These are phyloP conservation scores for Drosophila austrosaltans DNA, from an alignment of 2,888 invertebrate species.

Conservation along the genomic window DNA sequence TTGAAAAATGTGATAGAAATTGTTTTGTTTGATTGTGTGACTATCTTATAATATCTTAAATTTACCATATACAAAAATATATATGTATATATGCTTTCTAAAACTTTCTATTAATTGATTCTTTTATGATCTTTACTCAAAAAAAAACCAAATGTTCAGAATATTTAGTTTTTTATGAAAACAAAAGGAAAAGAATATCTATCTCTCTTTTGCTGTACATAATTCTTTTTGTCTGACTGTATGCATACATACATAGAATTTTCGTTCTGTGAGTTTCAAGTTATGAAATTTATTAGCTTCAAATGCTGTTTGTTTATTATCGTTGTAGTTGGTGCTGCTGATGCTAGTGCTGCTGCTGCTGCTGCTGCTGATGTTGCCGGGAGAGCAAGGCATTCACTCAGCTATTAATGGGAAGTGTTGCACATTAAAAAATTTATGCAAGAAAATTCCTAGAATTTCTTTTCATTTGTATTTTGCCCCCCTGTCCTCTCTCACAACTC, in stretches of 20 bases:
- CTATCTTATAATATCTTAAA: too few species aligned
- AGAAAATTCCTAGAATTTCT: conserved; percentile 36
- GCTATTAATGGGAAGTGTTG: conserved; percentile 39
- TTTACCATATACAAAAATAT: too few species aligned
- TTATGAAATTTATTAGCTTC: conserved; percentile 36
- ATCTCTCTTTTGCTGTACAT: neutral
- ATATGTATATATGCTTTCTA: too few species aligned
- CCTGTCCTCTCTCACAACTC: too few species aligned
- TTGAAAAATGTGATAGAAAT: too few species aligned
- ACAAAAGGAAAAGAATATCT: neutral
- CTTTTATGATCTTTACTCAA: too few species aligned
- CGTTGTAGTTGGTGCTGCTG: neutral
- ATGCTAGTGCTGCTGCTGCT: neutral
- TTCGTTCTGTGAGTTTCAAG: conserved; percentile 22
- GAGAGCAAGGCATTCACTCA: conserved; percentile 5
- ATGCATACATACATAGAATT: conserved; percentile 9
- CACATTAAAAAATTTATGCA: conserved; percentile 30
- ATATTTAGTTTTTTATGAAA: too few species aligned
- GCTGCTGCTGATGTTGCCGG: neutral
- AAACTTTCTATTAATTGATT: too few species aligned
- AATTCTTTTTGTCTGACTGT: conserved; percentile 5
- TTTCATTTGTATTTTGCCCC: conserved; percentile 24
- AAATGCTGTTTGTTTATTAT: conserved; percentile 22
- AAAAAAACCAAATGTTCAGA: too few species aligned
- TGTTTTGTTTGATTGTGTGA: too few species aligned